phyloP scores from a whole-genome alignment of 2,113 vertebrate genomes.

The Oceanodroma tethys region DNA sequence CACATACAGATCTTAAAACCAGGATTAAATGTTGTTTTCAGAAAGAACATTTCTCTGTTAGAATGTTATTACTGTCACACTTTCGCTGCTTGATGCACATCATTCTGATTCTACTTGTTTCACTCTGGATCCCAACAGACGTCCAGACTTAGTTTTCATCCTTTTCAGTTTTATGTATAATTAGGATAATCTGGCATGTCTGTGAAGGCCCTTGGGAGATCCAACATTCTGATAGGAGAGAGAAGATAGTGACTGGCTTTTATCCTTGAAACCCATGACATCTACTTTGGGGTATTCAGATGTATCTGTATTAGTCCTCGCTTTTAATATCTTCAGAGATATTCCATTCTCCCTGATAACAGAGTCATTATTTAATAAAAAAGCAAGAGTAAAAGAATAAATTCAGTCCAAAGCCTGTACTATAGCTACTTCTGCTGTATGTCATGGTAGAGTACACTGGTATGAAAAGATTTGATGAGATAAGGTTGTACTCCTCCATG shows the following conservation, averaged over 20 bases:
- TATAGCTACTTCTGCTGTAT: background rate
- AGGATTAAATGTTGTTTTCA: background rate
- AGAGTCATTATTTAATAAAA: background rate
- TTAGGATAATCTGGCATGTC: background rate
- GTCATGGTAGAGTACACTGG: background rate
- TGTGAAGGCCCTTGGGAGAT: background rate
- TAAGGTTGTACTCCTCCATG: background rate
- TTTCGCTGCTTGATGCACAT: background rate
- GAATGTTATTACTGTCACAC: background rate
- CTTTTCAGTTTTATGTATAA: background rate
- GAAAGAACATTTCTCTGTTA: background rate
- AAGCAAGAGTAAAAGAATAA: background rate
- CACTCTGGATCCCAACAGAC: background rate
- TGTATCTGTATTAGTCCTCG: background rate
- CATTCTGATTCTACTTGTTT: background rate
- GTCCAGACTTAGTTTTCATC: background rate
- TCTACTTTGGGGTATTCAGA: background rate
- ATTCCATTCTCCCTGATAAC: background rate
- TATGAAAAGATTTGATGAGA: background rate
- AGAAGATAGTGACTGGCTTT: background rate
- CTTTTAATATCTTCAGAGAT: background rate
- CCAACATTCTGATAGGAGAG: background rate
- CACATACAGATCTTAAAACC: background rate
- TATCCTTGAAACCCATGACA: background rate
- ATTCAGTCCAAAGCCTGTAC: background rate